Evolutionary conservation across 2,888 invertebrate species (phyloP).

Genomic region (Xanthorhoe designata): DNA sequence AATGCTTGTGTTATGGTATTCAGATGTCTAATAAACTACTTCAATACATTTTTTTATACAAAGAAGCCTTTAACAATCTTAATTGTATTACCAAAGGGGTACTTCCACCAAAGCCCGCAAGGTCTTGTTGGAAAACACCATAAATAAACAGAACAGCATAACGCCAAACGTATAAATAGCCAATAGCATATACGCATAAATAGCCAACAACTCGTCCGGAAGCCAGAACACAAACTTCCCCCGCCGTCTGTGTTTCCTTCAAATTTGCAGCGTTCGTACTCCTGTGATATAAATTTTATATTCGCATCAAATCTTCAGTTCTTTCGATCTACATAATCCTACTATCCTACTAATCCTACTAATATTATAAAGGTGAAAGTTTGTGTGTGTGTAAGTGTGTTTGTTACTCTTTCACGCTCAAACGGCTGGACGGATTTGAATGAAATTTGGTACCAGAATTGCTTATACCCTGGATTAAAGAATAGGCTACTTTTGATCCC

Average conservation of each 20-base stretch:
- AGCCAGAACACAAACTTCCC: slow-evolving; percentile 23
- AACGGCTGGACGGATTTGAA: too few relatives aligned
- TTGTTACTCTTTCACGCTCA: too few relatives aligned
- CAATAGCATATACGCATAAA: too few relatives aligned
- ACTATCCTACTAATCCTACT: too few relatives aligned
- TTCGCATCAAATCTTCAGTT: background rate
- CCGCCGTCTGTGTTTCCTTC: slow-evolving; percentile 5
- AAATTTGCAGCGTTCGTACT: slow-evolving; percentile 1
- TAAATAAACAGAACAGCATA: slow-evolving; percentile 10
- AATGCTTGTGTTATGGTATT: too few relatives aligned
- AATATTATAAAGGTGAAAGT: too few relatives aligned
- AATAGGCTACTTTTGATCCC: too few relatives aligned
- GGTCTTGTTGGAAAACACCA: slow-evolving; percentile 6
- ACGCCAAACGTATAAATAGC: slow-evolving; percentile 6
- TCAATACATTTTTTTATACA: too few relatives aligned
- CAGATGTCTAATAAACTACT: too few relatives aligned
- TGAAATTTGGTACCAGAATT: too few relatives aligned
- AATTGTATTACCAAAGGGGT: background rate
- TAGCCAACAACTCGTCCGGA: slow-evolving; percentile 15
- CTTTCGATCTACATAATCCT: background rate
- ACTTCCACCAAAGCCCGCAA: slow-evolving; percentile 29
- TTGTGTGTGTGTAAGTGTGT: too few relatives aligned
- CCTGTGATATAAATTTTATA: background rate
- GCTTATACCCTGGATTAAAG: too few relatives aligned
- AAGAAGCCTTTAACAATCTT: background rate